These are phyloP conservation scores for Sepioteuthis lessoniana DNA, from an alignment of 2,888 invertebrate species.

Conservation along the genomic window DNA sequence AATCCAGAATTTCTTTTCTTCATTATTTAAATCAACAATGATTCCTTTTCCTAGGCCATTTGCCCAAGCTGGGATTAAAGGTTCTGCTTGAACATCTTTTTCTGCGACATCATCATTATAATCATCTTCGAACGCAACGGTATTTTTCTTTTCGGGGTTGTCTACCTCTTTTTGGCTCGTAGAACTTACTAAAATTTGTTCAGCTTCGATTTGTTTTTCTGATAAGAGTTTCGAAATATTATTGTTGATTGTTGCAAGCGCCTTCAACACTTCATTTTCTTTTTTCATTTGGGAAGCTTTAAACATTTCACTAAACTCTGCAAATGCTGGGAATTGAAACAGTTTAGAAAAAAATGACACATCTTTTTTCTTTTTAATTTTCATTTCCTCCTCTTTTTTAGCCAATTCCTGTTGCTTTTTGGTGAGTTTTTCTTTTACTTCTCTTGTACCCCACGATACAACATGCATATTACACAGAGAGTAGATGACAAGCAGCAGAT, in stretches of 20 bases:
- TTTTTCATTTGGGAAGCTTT: constrained; percentile 38
- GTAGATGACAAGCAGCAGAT: constrained; percentile 72
- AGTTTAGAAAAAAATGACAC: neutral
- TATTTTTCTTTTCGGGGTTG: neutral
- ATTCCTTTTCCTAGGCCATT: constrained; percentile 53
- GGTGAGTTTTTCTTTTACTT: constrained; percentile 68
- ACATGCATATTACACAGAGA: constrained; percentile 70
- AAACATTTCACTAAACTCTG: neutral
- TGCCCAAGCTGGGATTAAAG: constrained; percentile 36
- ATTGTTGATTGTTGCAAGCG: constrained; percentile 46
- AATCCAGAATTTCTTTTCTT: constrained; percentile 93
- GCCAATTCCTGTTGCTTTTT: constrained; percentile 78
- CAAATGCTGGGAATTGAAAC: neutral
- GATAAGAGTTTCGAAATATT: constrained; percentile 10
- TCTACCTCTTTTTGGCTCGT: no score
- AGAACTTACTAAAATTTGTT: neutral
- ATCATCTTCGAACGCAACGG: neutral
- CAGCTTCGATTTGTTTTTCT: neutral
- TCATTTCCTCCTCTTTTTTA: constrained; percentile 79
- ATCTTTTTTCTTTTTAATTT: constrained; percentile 83
- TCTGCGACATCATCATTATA: constrained; percentile 50
- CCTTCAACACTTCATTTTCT: constrained; percentile 25
- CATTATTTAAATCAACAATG: constrained; percentile 65
- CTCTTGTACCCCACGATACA: constrained; percentile 74
- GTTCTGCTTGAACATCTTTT: constrained; percentile 51